Evolutionary conservation across 2,797 vertebrate genomes (phyloP).

Genomic region (Psittacula derbiana): DNA sequence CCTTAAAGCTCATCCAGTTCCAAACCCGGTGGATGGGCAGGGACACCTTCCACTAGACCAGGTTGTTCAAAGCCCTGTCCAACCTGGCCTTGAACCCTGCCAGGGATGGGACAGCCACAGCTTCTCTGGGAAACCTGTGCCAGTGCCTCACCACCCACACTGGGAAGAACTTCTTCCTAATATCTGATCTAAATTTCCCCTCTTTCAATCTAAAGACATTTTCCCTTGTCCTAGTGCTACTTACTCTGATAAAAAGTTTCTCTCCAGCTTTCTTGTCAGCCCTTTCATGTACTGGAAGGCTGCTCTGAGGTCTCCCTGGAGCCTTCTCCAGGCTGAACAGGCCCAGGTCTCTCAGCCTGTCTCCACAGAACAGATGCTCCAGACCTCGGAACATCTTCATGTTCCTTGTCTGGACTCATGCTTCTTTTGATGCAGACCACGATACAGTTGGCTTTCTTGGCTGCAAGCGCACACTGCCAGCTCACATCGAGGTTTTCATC

Average conservation of each 20-base stretch:
- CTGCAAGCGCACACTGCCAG: background rate
- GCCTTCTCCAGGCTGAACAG: background rate
- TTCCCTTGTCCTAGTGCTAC: background rate
- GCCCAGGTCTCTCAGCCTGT: background rate
- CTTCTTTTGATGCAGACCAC: background rate
- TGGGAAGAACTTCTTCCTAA: background rate
- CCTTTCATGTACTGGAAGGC: background rate
- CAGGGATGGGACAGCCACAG: background rate
- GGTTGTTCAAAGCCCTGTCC: background rate
- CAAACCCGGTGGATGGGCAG: background rate
- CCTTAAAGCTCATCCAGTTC: background rate
- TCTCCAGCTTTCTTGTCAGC: background rate
- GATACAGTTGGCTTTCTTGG: background rate
- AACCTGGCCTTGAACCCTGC: background rate
- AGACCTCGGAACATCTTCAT: background rate
- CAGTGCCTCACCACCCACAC: background rate
- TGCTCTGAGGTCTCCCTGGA: background rate
- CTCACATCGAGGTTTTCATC: background rate
- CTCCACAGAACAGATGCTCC: background rate
- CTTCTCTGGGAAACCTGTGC: background rate
- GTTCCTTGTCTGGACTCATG: background rate
- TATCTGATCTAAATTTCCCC: background rate
- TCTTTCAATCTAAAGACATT: background rate
- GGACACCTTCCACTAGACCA: background rate
- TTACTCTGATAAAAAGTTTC: background rate